These are phyloP conservation scores for Cephus spinipes DNA, from an alignment of 2,888 invertebrate genomes.

Conservation along the genomic window DNA sequence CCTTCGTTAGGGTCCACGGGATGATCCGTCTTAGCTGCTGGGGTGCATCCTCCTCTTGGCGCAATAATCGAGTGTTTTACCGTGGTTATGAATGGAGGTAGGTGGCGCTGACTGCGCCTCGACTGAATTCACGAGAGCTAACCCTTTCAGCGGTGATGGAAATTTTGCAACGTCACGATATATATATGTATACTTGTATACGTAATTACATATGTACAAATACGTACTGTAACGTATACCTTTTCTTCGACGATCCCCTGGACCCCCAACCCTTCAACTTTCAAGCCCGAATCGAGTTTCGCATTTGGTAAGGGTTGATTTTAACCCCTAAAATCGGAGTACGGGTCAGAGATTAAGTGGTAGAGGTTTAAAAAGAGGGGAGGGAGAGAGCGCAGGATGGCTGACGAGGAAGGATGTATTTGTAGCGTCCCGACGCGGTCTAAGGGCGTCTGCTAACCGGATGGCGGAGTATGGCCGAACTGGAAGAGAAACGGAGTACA, in stretches of 20 bases:
- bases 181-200: background rate
- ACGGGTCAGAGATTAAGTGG: constrained; percentile 9
- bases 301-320: constrained; percentile 11
- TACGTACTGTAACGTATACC: too few species aligned
- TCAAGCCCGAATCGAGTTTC: background rate
- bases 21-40: too few species aligned
- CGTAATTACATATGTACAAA: background rate
- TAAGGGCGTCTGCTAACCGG: background rate
- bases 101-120: too few species aligned
- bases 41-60: too few species aligned
- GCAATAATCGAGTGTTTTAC: too few species aligned
- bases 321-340: background rate
- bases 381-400: background rate
- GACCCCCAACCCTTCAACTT: background rate
- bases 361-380: constrained; percentile 10
- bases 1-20: too few species aligned
- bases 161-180: too few species aligned
- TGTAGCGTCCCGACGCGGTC: background rate
- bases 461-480: background rate
- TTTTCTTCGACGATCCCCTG: too few species aligned
- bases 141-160: too few species aligned
- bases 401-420: background rate
- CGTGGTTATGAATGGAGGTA: too few species aligned
- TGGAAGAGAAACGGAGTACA: background rate
- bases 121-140: rapidly evolving